Conservation (phyloP, 1,140 invertebrate species). For the Liolophura sinensis region DNA sequence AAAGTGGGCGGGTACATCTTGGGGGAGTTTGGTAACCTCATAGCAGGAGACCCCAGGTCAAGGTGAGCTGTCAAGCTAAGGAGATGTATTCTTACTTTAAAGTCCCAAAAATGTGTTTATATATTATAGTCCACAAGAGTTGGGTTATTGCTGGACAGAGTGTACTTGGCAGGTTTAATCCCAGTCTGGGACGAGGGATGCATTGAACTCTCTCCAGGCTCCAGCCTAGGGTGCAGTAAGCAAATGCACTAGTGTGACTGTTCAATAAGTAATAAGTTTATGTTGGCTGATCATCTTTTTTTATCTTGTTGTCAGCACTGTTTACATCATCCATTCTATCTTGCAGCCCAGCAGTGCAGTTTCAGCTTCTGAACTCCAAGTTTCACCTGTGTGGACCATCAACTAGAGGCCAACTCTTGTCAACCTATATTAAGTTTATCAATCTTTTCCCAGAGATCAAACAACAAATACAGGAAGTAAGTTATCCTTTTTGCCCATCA, state of each 20-base stretch:
- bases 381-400: slow-evolving; percentile 92
- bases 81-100: too few relatives aligned
- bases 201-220: too few relatives aligned
- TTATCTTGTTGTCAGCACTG: background rate
- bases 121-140: too few relatives aligned
- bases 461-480: slow-evolving; percentile 88
- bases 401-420: slow-evolving; percentile 93
- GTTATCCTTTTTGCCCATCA: slow-evolving; percentile 7
- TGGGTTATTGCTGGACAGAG: too few relatives aligned
- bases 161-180: too few relatives aligned
- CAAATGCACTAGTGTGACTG: too few relatives aligned
- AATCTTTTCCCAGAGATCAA: slow-evolving; percentile 99
- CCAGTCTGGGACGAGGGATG: too few relatives aligned
- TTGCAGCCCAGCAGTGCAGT: slow-evolving; percentile 88
- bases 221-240: too few relatives aligned
- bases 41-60: slow-evolving; percentile 97
- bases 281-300: too few relatives aligned
- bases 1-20: slow-evolving; percentile 99
- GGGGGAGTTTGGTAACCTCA: slow-evolving; percentile 99
- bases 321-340: background rate
- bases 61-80: slow-evolving; percentile 46
- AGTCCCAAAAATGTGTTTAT: too few relatives aligned
- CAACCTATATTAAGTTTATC: slow-evolving; percentile 99
- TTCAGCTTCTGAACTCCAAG: slow-evolving; percentile 96
- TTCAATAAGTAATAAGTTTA: too few relatives aligned